Evolutionary conservation across 2,888 invertebrate species (phyloP).

Genomic region (Caenorhabditis becei): DNA sequence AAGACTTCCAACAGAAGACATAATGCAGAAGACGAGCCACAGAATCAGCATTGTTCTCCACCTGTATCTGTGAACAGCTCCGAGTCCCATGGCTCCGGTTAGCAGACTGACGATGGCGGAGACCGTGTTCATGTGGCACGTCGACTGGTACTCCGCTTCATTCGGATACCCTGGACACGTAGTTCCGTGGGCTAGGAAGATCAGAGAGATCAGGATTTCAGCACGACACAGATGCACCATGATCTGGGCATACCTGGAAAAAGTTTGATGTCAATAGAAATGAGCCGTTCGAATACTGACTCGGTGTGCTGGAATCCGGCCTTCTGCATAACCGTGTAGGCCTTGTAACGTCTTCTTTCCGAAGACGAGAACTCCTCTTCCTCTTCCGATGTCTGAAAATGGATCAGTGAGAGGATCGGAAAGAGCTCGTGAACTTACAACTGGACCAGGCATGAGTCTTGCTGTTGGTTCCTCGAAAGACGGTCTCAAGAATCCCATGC

Average conservation of each 20-base stretch:
- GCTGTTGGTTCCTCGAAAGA: conserved; percentile 75
- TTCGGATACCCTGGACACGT: conserved; percentile 70
- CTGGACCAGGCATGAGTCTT: conserved; percentile 71
- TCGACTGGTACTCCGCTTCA: conserved; percentile 78
- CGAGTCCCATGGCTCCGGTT: conserved; percentile 79
- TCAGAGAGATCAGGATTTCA: conserved; percentile 75
- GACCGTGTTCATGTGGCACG: conserved; percentile 80
- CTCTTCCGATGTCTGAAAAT: conserved; percentile 68
- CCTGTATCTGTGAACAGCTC: conserved; percentile 79
- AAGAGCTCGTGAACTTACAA: conserved; percentile 49
- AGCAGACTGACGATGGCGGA: conserved; percentile 78
- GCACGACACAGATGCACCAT: conserved; percentile 79
- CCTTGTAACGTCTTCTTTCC: conserved; percentile 75
- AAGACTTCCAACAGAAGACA: conserved; percentile 78
- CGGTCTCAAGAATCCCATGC: conserved; percentile 75
- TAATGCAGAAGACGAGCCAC: conserved; percentile 79
- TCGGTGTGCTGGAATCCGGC: conserved; percentile 80
- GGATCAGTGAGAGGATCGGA: background rate
- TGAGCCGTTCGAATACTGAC: conserved; percentile 58
- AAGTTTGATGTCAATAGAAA: background rate
- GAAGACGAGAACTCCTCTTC: conserved; percentile 71
- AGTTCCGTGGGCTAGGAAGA: conserved; percentile 73
- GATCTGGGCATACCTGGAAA: conserved; percentile 75
- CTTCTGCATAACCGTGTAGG: conserved; percentile 79
- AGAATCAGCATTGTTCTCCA: conserved; percentile 79